These are phyloP conservation scores for Serinus canaria DNA, from an alignment of 2,113 vertebrate species.

Conservation along the genomic window DNA sequence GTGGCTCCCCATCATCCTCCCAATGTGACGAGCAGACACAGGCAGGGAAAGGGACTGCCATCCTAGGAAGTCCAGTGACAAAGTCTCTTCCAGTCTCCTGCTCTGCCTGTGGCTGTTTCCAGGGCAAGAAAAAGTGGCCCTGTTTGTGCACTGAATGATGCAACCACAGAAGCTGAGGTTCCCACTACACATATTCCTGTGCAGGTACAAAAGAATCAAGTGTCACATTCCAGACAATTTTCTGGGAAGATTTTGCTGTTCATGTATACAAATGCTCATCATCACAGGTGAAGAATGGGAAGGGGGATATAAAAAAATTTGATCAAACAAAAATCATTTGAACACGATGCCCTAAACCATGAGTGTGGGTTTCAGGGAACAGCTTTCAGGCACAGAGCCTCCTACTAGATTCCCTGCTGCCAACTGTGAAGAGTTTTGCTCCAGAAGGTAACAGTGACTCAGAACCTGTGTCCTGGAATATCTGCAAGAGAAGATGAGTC, in stretches of 20 bases:
- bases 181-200: accelerated
- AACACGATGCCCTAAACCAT: background rate
- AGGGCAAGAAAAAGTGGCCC: background rate
- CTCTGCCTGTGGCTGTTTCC: background rate
- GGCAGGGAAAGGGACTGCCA: background rate
- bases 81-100: background rate
- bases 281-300: background rate
- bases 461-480: background rate
- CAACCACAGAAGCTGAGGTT: background rate
- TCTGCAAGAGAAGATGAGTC: background rate
- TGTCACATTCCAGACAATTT: background rate
- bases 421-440: background rate
- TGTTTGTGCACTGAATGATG: background rate
- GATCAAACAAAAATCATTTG: background rate
- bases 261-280: background rate
- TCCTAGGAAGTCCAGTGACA: background rate
- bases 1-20: background rate
- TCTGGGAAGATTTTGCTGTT: background rate
- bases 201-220: background rate
- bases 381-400: constrained; percentile 17
- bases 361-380: background rate
- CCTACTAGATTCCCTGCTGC: background rate
- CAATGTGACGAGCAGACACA: background rate
- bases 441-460: constrained; percentile 28
- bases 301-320: background rate